Evolutionary conservation across 2,888 invertebrate genomes (phyloP).

Genomic region (Cyclophora punctaria): DNA sequence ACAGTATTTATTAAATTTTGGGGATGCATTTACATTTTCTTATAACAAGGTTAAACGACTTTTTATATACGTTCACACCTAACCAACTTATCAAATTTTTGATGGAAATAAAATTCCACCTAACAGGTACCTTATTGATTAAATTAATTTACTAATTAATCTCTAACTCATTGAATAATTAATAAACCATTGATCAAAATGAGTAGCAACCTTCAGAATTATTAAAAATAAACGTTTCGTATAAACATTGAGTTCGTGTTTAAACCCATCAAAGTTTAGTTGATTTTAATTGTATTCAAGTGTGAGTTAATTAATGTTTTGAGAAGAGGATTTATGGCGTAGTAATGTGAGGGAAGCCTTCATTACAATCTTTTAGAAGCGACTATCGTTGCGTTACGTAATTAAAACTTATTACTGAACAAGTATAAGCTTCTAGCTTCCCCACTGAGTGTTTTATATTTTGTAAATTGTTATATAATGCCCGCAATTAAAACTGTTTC

Average conservation of each 20-base stretch:
- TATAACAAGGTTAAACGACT: no score
- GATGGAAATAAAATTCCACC: no score
- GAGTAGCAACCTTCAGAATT: background rate
- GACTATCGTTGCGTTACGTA: slow-evolving; percentile 49
- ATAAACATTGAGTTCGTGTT: no score
- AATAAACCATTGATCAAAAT: no score
- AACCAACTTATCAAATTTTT: no score
- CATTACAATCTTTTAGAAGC: slow-evolving; percentile 17
- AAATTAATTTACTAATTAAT: no score
- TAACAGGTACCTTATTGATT: no score
- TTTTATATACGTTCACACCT: no score
- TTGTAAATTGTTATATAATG: background rate
- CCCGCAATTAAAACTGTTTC: background rate
- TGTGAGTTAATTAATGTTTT: slow-evolving; percentile 27
- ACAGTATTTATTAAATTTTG: no score
- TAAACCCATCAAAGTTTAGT: slow-evolving; percentile 1
- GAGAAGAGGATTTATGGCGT: slow-evolving; percentile 27
- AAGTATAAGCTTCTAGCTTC: slow-evolving; percentile 38
- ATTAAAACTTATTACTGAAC: slow-evolving; percentile 51
- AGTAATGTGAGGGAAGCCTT: slow-evolving; percentile 22
- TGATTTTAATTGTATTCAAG: slow-evolving; percentile 27
- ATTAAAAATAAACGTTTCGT: background rate
- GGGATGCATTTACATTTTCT: no score
- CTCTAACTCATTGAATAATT: no score
- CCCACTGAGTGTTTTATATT: background rate